These are phyloP conservation scores for Alviniconcha strummeri DNA, from an alignment of 2,888 invertebrate genomes.

Conservation along the genomic window DNA sequence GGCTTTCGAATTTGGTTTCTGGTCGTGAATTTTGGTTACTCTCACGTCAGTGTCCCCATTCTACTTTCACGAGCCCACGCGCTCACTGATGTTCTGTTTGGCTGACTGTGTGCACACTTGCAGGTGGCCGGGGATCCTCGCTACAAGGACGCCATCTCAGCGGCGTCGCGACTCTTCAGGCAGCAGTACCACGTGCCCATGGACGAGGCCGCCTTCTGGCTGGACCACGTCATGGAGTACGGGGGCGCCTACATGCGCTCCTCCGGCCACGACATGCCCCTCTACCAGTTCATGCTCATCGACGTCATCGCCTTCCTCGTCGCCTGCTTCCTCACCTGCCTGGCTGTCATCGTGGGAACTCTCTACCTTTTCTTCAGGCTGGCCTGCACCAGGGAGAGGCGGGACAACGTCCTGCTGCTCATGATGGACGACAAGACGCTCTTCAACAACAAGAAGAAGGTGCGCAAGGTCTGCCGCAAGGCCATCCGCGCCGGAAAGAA, in stretches of 20 bases:
- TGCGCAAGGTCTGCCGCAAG: conserved; percentile 9
- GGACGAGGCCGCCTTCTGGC: conserved; percentile 50
- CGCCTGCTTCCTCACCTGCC: conserved; percentile 11
- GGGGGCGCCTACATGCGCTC: conserved; percentile 52
- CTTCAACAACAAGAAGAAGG: conserved; percentile 13
- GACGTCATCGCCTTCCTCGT: conserved; percentile 46
- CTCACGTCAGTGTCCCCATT: background rate
- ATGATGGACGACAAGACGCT: conserved; percentile 25
- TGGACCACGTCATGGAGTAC: conserved; percentile 55
- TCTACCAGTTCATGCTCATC: conserved; percentile 53
- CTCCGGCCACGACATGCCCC: conserved; percentile 38
- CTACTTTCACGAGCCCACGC: background rate
- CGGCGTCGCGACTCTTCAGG: conserved; percentile 45
- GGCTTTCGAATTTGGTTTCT: too few species aligned
- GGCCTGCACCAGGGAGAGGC: conserved; percentile 10
- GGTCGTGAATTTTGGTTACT: background rate
- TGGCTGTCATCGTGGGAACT: conserved; percentile 7
- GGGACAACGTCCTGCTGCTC: conserved; percentile 13
- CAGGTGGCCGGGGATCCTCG: conserved; percentile 31
- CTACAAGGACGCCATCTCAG: conserved; percentile 39
- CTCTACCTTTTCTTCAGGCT: conserved; percentile 8
- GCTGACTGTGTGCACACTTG: too few species aligned
- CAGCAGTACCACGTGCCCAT: conserved; percentile 41
- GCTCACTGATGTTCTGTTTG: too few species aligned
- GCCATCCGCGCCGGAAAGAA: conserved; percentile 27